Evolutionary conservation across 2,113 vertebrate genomes (phyloP).

Genomic region (Cheirogaleus medius): DNA sequence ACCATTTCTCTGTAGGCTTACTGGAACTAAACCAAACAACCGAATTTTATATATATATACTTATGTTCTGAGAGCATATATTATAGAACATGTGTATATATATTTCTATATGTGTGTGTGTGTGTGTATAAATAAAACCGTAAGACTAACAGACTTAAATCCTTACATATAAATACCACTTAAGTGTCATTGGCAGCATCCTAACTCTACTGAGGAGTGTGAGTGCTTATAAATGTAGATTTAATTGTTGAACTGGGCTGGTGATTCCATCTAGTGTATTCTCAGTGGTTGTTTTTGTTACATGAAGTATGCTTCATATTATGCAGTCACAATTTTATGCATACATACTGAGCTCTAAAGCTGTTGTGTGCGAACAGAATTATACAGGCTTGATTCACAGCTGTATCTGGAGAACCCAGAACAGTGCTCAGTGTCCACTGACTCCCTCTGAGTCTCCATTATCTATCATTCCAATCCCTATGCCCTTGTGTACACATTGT

Average conservation of each 20-base stretch:
- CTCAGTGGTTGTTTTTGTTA: neutral
- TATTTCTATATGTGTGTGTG: neutral
- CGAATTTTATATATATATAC: neutral
- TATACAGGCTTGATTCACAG: neutral
- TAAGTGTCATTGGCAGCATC: neutral
- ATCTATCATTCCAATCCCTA: too few relatives aligned
- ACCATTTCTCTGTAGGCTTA: neutral
- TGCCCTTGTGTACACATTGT: too few relatives aligned
- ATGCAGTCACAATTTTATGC: neutral
- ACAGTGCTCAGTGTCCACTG: neutral
- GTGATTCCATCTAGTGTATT: neutral
- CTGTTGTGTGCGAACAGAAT: neutral
- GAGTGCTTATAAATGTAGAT: neutral
- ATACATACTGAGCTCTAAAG: neutral
- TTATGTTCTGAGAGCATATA: neutral
- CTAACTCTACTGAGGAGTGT: neutral
- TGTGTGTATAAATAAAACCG: neutral
- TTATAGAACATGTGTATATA: neutral
- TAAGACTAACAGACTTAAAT: neutral
- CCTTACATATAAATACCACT: neutral
- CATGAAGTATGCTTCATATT: neutral
- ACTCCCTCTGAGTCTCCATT: too few relatives aligned
- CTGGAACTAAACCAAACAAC: neutral
- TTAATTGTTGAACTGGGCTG: neutral
- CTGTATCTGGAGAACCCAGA: neutral